Base-by-base conservation (phyloP, 2,797 vertebrate species). In the Chelon labrosus region DNA sequence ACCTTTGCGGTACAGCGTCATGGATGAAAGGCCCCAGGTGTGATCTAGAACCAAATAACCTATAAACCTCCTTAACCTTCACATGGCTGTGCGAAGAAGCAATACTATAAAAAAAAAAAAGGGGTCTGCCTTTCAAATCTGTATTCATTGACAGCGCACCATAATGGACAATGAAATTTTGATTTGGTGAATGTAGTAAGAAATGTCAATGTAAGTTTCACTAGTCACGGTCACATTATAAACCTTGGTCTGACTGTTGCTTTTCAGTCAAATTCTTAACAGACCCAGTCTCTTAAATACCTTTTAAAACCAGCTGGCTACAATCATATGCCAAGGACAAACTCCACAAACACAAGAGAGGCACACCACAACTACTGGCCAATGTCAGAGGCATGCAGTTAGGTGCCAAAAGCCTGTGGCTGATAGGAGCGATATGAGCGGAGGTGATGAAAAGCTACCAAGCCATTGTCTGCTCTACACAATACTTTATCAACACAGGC, bases 321-420 rank as follows among this genome's bases (percentile, higher is more conserved):
- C 31, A 91, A 93, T 94, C 94, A 92, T 80, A 93, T 89, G 86
- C 90, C 94, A 96, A 95, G 95, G 94, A 88, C 93, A 96, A 94
- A 70, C 70, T 65, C 66, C 69, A 73, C 57, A 77, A 58, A 37
- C 65, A 79, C 8, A 35, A 67, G 54, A 70, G 70, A 77, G 80
- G 63, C 67, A 82, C 80, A 85, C 82, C 78, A 87, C 61, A 74
- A 82, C 80, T 60, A 56, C 82, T 73, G 89, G 51, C 75, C 88
- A 90, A 84, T 90, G 91, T 94, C 91, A 92, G 80, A 79, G 65
- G 76, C 85, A 86, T 70, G 53, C 50, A 14, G 81, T 59, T 62
- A 82, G 83, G 81, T 80, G 88, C 81, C 79, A 84, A 70, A 57
- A 82, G 84, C 75, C 79, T 79, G 39, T 13, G 65, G 85, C 85